Evolutionary conservation across 1,140 invertebrate species (phyloP), one percentile per base, ranked within the genome.

Genomic region (Cyrtorhinus lividipennis): DNA sequence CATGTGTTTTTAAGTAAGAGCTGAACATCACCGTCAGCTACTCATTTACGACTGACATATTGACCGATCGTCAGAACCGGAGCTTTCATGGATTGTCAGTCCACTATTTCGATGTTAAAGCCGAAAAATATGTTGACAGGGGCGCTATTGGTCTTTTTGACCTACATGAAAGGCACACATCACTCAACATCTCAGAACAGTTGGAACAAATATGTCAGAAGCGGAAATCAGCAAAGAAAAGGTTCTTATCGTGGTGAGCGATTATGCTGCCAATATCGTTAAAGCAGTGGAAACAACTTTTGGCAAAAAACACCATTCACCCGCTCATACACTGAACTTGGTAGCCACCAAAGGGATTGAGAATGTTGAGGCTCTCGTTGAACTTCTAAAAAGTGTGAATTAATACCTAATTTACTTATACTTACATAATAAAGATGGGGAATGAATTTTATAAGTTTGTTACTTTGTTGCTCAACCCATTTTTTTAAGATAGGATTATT

Each of bases 191-290:
- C 25, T 59, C 64, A 38, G 62, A 67, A 13, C 59, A 59, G 63
- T 26, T 68, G 25, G 24, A 61, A 45, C 62, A 66, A 59, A 62
- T 59, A 38, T 68, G 72, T 70, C 56, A 61, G 27, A 70, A 75
- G 27, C 76, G 73, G 72, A 63, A 66, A 12, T 68, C 75, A 30
- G 62, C 67, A 60, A 69, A 64, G 59, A 67, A 72, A 75, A 73
- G 67, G 67, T 76, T 20, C 63, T 71, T 12, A 71, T 69, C 61
- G 68, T 75, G 22, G 72, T 72, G 18, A 73, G 72, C 12, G 72
- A 76, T 68, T 75, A 73, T 64, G 72, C 68, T 22, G 68, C 71
- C n/a, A 74, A 73, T 66, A 73, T 75, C n/a, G n/a, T n/a, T n/a
- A n/a, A n/a, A n/a, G n/a, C 71, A 23, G 66, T 71, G 2, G 66